These are phyloP conservation scores for Adineta ricciae DNA, from an alignment of 2,888 invertebrate genomes.

Conservation along the genomic window DNA sequence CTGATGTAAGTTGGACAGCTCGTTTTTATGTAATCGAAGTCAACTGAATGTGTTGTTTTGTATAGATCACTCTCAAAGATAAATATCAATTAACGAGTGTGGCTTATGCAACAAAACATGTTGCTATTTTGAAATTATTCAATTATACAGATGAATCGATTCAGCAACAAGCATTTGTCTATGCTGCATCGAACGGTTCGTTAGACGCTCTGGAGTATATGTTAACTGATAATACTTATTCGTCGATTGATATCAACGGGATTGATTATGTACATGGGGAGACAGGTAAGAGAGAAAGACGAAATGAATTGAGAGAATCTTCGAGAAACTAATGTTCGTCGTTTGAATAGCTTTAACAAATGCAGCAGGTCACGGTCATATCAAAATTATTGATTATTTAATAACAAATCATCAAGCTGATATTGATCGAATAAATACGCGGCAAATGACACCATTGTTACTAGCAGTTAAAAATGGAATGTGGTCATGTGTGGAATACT, in stretches of 20 bases:
- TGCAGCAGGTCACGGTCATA: conserved; percentile 71
- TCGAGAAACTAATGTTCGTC: not conserved
- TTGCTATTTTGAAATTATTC: not conserved
- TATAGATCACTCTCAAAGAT: not conserved
- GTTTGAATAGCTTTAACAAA: conserved; percentile 65
- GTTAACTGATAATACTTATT: not conserved
- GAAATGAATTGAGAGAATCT: too few species aligned
- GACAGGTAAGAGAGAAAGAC: not conserved
- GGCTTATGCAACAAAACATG: conserved; percentile 16
- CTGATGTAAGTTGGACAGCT: conserved; percentile 44
- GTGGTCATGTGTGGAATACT: conserved; percentile 69
- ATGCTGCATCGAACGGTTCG: conserved; percentile 8
- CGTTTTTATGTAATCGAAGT: not conserved
- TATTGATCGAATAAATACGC: conserved; percentile 63
- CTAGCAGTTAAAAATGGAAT: conserved; percentile 78
- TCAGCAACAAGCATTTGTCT: conserved; percentile 13
- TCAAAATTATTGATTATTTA: conserved; percentile 67
- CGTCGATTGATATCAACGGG: not conserved
- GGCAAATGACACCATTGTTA: conserved; percentile 68
- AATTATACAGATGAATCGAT: not conserved
- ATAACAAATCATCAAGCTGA: conserved; percentile 62
- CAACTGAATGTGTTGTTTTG: not conserved
- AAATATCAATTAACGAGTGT: not conserved
- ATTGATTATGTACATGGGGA: not conserved
- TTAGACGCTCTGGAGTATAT: not conserved